Percentiles rank a stretch among this genome's conserved stretches.
These are phyloP conservation scores for Bombylius discolor DNA, from an alignment of 2,888 invertebrate species.

Conservation along the genomic window DNA sequence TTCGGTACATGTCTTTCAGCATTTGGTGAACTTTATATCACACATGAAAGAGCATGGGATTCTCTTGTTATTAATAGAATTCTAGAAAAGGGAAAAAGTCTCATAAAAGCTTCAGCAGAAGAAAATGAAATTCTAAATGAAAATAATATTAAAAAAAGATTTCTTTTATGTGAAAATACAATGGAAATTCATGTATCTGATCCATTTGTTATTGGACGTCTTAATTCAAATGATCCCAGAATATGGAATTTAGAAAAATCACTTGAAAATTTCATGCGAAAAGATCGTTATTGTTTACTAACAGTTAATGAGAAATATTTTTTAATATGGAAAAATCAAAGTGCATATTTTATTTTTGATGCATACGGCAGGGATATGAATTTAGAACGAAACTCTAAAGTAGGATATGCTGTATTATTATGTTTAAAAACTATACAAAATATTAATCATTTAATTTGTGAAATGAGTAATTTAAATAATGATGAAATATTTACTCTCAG, in stretches of 20 bases:
- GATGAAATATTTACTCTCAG: slow-evolving; percentile 21
- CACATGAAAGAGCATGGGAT: slow-evolving; percentile 25
- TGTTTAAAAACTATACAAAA: slow-evolving; percentile 25
- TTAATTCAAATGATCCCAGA: background rate
- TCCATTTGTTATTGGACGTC: slow-evolving; percentile 14
- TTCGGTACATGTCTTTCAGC: slow-evolving; percentile 25
- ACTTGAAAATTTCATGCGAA: slow-evolving; percentile 20
- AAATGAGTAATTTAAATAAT: slow-evolving; percentile 20
- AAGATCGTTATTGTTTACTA: slow-evolving; percentile 21
- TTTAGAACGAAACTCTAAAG: slow-evolving; percentile 17
- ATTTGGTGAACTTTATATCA: slow-evolving; percentile 26
- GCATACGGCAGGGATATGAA: slow-evolving; percentile 23
- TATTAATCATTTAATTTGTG: slow-evolving; percentile 23
- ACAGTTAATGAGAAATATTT: slow-evolving; percentile 22
- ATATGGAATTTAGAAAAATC: slow-evolving; percentile 1
- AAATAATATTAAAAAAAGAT: slow-evolving; percentile 20
- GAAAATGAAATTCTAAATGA: slow-evolving; percentile 17
- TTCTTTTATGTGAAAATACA: slow-evolving; percentile 22
- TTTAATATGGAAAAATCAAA: slow-evolving; percentile 27
- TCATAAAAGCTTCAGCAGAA: slow-evolving; percentile 14
- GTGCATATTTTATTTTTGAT: slow-evolving; percentile 28
- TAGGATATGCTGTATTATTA: slow-evolving; percentile 23
- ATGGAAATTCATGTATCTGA: slow-evolving; percentile 24
- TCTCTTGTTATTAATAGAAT: slow-evolving; percentile 23
- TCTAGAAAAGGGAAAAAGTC: slow-evolving; percentile 23